These are phyloP conservation scores for Protosalanx chinensis DNA, from an alignment of 2,797 vertebrate genomes.

Conservation along the genomic window DNA sequence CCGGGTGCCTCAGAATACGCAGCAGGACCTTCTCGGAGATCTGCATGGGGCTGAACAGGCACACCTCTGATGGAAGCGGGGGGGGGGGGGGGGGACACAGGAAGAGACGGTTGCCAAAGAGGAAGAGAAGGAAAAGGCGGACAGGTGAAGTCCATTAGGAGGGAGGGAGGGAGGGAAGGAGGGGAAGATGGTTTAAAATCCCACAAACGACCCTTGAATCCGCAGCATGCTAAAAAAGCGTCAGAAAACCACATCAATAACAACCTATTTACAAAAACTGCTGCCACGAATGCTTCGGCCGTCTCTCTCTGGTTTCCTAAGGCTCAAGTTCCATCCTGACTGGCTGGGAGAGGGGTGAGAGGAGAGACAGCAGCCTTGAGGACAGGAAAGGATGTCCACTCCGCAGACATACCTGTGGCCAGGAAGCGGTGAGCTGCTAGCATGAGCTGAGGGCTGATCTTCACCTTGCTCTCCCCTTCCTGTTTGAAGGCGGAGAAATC, in stretches of 20 bases:
- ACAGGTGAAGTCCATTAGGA: background rate
- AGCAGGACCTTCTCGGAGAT: slow-evolving; percentile 91
- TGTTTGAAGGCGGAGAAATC: slow-evolving; percentile 96
- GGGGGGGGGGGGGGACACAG: background rate
- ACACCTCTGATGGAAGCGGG: slow-evolving; percentile 81
- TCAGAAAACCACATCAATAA: no score
- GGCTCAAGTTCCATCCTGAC: no score
- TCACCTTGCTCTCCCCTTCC: slow-evolving; percentile 84
- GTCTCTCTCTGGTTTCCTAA: no score
- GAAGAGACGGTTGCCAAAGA: background rate
- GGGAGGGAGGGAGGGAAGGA: background rate
- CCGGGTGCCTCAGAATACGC: slow-evolving; percentile 86
- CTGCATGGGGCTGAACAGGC: slow-evolving; percentile 79
- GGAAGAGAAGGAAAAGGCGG: background rate
- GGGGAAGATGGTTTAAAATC: no score
- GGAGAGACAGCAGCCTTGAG: no score
- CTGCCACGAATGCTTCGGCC: no score
- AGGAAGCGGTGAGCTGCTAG: slow-evolving; percentile 95
- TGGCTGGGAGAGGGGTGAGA: no score
- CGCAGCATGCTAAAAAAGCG: no score
- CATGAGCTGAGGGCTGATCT: slow-evolving; percentile 93
- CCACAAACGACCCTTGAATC: no score
- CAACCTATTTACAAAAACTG: no score
- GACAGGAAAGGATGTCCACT: background rate
- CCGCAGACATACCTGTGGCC: slow-evolving; percentile 77